Evolutionary conservation across 2,797 vertebrate species (phyloP), one percentile per base, ranked within the genome.

Genomic region (Enteromius treurensis): DNA sequence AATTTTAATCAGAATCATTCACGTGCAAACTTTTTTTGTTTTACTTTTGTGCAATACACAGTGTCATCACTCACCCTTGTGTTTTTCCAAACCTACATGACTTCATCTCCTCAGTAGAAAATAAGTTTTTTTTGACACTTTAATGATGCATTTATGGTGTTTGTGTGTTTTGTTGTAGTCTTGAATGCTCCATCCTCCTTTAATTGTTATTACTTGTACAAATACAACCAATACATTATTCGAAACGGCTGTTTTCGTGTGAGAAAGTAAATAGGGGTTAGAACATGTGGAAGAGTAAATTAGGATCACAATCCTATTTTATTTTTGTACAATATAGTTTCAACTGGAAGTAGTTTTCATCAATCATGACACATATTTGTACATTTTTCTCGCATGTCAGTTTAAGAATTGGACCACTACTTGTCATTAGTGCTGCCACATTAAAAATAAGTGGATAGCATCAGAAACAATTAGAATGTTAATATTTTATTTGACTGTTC

Each of bases 401-500:
- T 19, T 55, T 69, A 5, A 26, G 32, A 68, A 55, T 15, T 37
- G 26, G 19, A 81, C 40, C 21, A 60, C 32, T 70, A 5, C 64
- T 80, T 42, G 10, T 45, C 5, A 4, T 55, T 55, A 40, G n/a
- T 19, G 37, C 10, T 81, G 69, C 55, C n/a, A 64, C 4, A 78
- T 32, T 47, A 49, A n/a, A 32, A 77, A 77, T 47, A 5, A 26
- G 53, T 11, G 2, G 55, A 77, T 53, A 45, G n/a, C 5, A 26
- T 60, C 53, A 42, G 74, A 21, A 76, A 75, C 32, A 77, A 42
- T 7, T 42, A 69, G 26, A 51, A 77, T 58, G 8, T 60, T 77
- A 78, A 76, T 77, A 70, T 75, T 79, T 80, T 82, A 88, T 87
- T 87, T 67, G 32, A 81, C 62, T 68, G 19, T 53, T 73, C 64